Evolutionary conservation across 2,113 vertebrate genomes (phyloP).

Genomic region (Datnioides undecimradiatus): DNA sequence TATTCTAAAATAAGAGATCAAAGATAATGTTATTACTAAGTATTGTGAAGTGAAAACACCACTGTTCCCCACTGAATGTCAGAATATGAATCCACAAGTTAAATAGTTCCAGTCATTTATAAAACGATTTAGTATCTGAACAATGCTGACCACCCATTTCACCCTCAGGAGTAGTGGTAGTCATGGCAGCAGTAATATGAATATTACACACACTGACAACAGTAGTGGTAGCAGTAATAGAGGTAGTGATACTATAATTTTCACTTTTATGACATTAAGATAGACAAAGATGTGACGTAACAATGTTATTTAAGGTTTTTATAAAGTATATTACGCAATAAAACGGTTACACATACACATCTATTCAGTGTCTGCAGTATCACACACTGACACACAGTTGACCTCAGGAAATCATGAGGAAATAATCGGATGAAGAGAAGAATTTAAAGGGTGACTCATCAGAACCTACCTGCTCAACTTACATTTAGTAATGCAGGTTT

Average conservation of each 20-base stretch:
- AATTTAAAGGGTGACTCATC: not conserved
- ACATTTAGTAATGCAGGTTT: not conserved
- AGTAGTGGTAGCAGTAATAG: not conserved
- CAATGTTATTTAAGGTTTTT: not conserved
- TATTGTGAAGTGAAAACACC: not conserved
- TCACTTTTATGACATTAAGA: not conserved
- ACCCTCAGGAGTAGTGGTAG: not conserved
- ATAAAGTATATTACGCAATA: not conserved
- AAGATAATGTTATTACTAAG: not conserved
- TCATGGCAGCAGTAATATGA: too few relatives aligned
- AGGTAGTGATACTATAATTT: not conserved
- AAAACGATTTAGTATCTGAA: not conserved
- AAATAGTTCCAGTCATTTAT: not conserved
- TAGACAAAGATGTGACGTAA: too few relatives aligned
- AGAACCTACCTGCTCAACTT: not conserved
- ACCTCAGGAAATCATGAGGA: not conserved
- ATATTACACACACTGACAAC: not conserved
- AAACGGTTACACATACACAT: not conserved
- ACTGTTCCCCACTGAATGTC: not conserved
- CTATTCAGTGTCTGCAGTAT: not conserved
- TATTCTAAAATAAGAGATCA: not conserved
- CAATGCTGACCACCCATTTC: not conserved
- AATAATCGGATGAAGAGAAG: not conserved
- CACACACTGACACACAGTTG: not conserved
- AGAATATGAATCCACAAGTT: not conserved